These are phyloP conservation scores for Cryptoprocta ferox DNA, from an alignment of 2,797 vertebrate genomes.

Conservation along the genomic window DNA sequence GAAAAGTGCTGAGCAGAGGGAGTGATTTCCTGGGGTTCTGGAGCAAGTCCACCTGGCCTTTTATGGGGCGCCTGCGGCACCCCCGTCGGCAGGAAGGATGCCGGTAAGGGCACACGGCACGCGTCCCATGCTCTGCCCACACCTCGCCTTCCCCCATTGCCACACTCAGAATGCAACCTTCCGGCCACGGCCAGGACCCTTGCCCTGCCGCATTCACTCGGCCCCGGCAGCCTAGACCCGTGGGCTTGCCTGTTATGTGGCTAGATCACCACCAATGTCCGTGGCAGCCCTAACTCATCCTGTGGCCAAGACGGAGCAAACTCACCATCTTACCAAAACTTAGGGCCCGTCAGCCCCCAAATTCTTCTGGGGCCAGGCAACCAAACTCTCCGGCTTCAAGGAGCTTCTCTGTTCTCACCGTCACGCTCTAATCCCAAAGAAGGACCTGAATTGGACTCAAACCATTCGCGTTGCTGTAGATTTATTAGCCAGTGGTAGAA, in stretches of 20 bases:
- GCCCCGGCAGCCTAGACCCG: neutral
- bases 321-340: neutral
- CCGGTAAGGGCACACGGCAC: accelerated
- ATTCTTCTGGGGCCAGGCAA: neutral
- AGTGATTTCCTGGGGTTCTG: neutral
- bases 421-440: neutral
- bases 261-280: accelerated
- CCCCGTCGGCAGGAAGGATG: neutral
- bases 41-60: neutral
- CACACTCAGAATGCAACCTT: neutral
- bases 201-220: accelerated
- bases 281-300: neutral
- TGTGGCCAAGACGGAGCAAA: neutral
- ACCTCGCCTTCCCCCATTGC: neutral
- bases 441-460: neutral
- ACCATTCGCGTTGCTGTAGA: neutral
- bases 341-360: neutral
- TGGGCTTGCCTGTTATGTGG: neutral
- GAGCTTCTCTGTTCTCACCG: neutral
- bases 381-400: neutral
- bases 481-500: constrained; percentile 60
- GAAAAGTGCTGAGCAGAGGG: accelerated
- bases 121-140: neutral
- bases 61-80: neutral
- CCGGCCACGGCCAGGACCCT: neutral